These are phyloP conservation scores for Noctua comes DNA, from an alignment of 2,888 invertebrate species.

Conservation along the genomic window DNA sequence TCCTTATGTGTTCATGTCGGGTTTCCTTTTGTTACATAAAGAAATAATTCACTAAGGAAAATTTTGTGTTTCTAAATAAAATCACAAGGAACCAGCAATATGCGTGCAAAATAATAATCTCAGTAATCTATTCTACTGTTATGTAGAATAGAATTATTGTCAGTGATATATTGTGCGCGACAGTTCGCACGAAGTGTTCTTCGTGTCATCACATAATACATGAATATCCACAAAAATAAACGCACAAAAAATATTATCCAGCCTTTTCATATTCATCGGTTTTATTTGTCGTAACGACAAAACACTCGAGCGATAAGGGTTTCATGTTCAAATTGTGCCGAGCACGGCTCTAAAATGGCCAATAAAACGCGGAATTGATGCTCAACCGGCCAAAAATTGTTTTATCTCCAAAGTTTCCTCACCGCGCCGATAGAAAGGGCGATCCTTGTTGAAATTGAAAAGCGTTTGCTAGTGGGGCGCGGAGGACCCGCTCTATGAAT, in stretches of 20 bases:
- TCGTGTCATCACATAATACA: slow-evolving; percentile 56
- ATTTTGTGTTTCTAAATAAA: slow-evolving; percentile 35
- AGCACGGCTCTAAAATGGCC: slow-evolving; percentile 67
- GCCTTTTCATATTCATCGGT: slow-evolving; percentile 66
- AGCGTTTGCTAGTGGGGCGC: slow-evolving; percentile 72
- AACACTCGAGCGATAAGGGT: slow-evolving; percentile 67
- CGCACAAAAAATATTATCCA: slow-evolving; percentile 58
- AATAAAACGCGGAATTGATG: slow-evolving; percentile 74
- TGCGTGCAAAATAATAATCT: slow-evolving; percentile 48
- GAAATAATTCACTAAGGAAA: slow-evolving; percentile 18
- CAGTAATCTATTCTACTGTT: slow-evolving; percentile 43
- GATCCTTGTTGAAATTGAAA: slow-evolving; percentile 86
- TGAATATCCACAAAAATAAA: slow-evolving; percentile 59
- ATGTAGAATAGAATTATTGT: slow-evolving; percentile 38
- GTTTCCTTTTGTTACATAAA: slow-evolving; percentile 30
- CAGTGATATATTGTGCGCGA: slow-evolving; percentile 45
- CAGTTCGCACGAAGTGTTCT: slow-evolving; percentile 46
- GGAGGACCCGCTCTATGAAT: slow-evolving; percentile 81
- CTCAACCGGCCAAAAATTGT: slow-evolving; percentile 79
- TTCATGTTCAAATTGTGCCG: slow-evolving; percentile 68
- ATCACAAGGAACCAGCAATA: slow-evolving; percentile 34
- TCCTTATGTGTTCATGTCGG: slow-evolving; percentile 33
- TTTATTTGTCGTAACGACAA: slow-evolving; percentile 70
- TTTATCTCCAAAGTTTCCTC: slow-evolving; percentile 80
- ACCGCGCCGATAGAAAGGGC: slow-evolving; percentile 72